Evolutionary conservation across 2,888 invertebrate genomes (phyloP).

Genomic region (Drosophila neoperkinsi): DNA sequence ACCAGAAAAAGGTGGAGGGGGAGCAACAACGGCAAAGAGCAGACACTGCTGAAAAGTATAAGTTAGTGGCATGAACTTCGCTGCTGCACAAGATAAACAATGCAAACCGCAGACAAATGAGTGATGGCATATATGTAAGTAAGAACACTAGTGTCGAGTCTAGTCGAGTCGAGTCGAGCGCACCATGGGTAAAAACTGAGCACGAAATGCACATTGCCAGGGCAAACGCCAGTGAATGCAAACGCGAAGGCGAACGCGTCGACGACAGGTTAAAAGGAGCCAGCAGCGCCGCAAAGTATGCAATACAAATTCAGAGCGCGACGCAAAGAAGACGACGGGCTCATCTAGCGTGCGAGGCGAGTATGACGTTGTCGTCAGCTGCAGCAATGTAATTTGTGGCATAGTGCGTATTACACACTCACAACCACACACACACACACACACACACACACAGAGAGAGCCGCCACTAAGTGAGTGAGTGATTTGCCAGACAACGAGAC

Average conservation of each 20-base stretch:
- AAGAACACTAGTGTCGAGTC: background rate
- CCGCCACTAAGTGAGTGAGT: slow-evolving; percentile 74
- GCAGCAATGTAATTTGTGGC: slow-evolving; percentile 74
- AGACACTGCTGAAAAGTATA: slow-evolving; percentile 36
- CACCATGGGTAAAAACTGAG: slow-evolving; percentile 1
- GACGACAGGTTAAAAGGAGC: slow-evolving; percentile 68
- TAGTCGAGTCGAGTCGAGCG: background rate
- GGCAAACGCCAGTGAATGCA: background rate
- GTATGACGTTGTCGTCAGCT: slow-evolving; percentile 60
- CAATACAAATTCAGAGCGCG: slow-evolving; percentile 68
- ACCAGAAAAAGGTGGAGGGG: background rate
- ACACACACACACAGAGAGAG: slow-evolving; percentile 1
- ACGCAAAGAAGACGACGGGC: slow-evolving; percentile 28
- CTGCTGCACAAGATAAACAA: slow-evolving; percentile 64
- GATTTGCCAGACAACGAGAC: slow-evolving; percentile 77
- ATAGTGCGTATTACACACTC: slow-evolving; percentile 49
- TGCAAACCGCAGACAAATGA: slow-evolving; percentile 73
- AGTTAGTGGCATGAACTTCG: slow-evolving; percentile 44
- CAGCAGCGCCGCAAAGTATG: slow-evolving; percentile 66
- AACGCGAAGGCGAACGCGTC: slow-evolving; percentile 22
- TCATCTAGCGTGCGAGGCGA: slow-evolving; percentile 44
- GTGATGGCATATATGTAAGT: slow-evolving; percentile 59
- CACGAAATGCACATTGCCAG: slow-evolving; percentile 40
- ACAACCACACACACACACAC: slow-evolving; percentile 15
- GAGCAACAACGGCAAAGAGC: slow-evolving; percentile 15